phyloP scores from a whole-genome alignment of 2,797 vertebrate species.

The Onychomys arenicola region DNA sequence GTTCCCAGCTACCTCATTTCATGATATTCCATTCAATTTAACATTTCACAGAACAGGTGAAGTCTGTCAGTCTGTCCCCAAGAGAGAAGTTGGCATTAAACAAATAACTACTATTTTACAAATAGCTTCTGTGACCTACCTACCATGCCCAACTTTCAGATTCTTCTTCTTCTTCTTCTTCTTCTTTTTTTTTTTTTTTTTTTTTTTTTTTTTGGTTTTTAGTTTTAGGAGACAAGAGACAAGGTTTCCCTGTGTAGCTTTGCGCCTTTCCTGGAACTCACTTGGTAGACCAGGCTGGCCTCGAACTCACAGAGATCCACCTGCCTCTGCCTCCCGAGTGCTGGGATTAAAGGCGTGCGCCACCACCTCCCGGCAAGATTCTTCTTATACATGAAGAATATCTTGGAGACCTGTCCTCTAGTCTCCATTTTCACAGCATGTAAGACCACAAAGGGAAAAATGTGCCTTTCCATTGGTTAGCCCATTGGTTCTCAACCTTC shows the following conservation, averaged over 20 bases:
- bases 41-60: conserved; percentile 43
- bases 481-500: background rate
- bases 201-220: too few species aligned
- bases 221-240: too few species aligned
- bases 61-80: conserved; percentile 5
- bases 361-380: too few species aligned
- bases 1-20: conserved; percentile 17
- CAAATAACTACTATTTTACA: background rate
- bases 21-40: background rate
- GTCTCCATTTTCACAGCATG: background rate
- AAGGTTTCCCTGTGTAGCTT: too few species aligned
- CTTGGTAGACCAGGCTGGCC: too few species aligned
- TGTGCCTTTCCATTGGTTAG: background rate
- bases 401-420: background rate
- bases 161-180: conserved; percentile 31
- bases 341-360: too few species aligned
- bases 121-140: background rate
- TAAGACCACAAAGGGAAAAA: conserved; percentile 33
- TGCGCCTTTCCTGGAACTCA: too few species aligned
- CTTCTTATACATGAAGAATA: background rate
- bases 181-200: too few species aligned
- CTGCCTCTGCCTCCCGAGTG: too few species aligned
- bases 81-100: conserved; percentile 21
- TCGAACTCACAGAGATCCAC: too few species aligned
- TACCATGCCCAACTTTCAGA: background rate